phyloP scores from a whole-genome alignment of 92 coral and sea anemone species.

The Plumapathes pennacea region DNA sequence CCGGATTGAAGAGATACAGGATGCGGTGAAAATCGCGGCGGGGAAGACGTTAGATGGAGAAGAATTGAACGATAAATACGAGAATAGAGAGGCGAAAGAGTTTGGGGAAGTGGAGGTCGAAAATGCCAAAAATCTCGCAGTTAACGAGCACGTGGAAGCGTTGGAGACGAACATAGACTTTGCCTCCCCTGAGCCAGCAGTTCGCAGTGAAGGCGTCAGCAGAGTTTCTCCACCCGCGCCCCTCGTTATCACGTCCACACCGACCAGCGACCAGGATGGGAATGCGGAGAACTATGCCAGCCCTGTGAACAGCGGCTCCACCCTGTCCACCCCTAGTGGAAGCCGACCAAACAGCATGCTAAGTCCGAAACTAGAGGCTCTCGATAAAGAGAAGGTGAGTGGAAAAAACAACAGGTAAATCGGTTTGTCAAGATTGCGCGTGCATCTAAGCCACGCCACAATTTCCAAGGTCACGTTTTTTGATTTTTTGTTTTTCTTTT shows the following conservation, averaged over 20 bases:
- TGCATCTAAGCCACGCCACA: no score
- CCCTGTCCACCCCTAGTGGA: slow-evolving; percentile 65
- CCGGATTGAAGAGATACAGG: slow-evolving; percentile 1
- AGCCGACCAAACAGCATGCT: slow-evolving; percentile 89
- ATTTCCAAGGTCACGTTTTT: no score
- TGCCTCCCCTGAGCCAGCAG: slow-evolving; percentile 12
- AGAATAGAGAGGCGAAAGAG: background rate
- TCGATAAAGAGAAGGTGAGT: slow-evolving; percentile 91
- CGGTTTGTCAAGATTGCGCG: no score
- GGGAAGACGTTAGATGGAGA: no score
- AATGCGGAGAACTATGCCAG: slow-evolving; percentile 49
- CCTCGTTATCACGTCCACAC: slow-evolving; percentile 68
- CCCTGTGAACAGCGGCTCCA: slow-evolving; percentile 62
- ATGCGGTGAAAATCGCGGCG: background rate
- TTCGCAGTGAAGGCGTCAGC: background rate
- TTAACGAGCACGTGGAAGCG: background rate
- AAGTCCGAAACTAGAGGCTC: slow-evolving; percentile 90
- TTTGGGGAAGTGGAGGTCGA: slow-evolving; percentile 3
- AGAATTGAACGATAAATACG: background rate
- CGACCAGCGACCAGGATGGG: slow-evolving; percentile 48
- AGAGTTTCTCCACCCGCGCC: slow-evolving; percentile 63
- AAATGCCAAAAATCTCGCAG: slow-evolving; percentile 4
- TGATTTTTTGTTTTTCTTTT: no score
- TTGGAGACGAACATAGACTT: slow-evolving; percentile 17
- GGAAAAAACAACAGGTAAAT: no score